Base-by-base conservation (phyloP, 2,888 invertebrate species). In the Drosophila incognita region DNA sequence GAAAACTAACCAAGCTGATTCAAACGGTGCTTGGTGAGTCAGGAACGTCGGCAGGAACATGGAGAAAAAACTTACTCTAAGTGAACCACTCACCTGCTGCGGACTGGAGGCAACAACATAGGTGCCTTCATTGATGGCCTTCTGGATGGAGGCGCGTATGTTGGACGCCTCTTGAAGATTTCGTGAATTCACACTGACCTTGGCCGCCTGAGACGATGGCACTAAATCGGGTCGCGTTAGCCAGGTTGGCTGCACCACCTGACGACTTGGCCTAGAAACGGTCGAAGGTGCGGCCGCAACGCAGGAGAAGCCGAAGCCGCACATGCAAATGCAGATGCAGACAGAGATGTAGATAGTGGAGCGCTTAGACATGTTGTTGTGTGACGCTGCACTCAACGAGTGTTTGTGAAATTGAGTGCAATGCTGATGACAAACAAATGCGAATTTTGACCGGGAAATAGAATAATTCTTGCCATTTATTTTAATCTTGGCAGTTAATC, bases 171-270 rank as follows among this genome's bases (percentile, higher is more conserved):
- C 91, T 33, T 74, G 56, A 0, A 92, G 76, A 24, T 83, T 90
- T 40, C 79, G 29, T 0, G 67, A 67, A 4, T 82, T 89, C 0
- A 91, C 84, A 10, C 51, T 66, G 35, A 92, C 92, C 13, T 66
- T 66, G 21, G 42, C 11, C 2, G 65, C 67, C 7, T 74, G 69
- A 0, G 31, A 15, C 2, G n/a, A 24, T 24, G 69, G 58, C 42
- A 38, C 31, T 31, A 33, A 0, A 1, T 27, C 57, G 7, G 83
- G 76, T 7, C 65, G 81, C 60, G 69, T 72, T 0, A 91, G 69
- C 90, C 91, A 90, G 8, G 61, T 72, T 6, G 91, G 91, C 21
- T 89, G 83, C 18, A 91, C 86, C 29, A 91, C 82, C 69, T 91
- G 85, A 3, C 88, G 86, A 4, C 66, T 80, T 27, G 24, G 31